A percentile compares a stretch with the other conserved stretches of the same genome.
Evolutionary conservation across 1,140 invertebrate genomes (phyloP).

Genomic region (Zaprionus vittiger): DNA sequence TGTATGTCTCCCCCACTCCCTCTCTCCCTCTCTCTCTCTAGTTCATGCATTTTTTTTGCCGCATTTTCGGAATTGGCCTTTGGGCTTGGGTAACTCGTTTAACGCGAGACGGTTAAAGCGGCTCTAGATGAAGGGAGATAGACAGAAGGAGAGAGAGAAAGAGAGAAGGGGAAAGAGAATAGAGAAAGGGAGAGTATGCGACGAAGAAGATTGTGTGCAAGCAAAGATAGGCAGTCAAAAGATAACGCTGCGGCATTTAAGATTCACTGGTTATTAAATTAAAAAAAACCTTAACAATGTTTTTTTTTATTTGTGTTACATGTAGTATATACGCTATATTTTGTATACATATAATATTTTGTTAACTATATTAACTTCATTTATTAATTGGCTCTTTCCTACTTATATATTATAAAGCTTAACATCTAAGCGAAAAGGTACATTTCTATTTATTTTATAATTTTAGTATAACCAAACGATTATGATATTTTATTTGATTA

Average conservation of each 20-base stretch:
- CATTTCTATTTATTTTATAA: too few species aligned
- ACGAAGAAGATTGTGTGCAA: not conserved
- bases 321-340: not conserved
- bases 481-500: too few species aligned
- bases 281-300: not conserved
- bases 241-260: slow-evolving; percentile 73
- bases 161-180: not conserved
- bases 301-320: slow-evolving; percentile 25
- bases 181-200: not conserved
- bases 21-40: not conserved
- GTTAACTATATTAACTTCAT: not conserved
- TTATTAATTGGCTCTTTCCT: not conserved
- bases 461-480: too few species aligned
- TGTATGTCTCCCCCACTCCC: not conserved
- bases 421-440: too few species aligned
- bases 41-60: slow-evolving; percentile 22
- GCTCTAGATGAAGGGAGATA: not conserved
- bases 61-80: slow-evolving; percentile 53
- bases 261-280: slow-evolving; percentile 48
- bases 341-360: slow-evolving; percentile 4
- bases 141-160: not conserved
- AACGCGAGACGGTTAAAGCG: slow-evolving; percentile 27
- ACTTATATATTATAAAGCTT: too few species aligned
- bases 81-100: slow-evolving; percentile 18
- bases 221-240: not conserved